A percentile compares a stretch with the other conserved stretches of the same genome.
These are phyloP conservation scores for Spatula versicolor DNA, from an alignment of 2,797 vertebrate genomes.

Conservation along the genomic window DNA sequence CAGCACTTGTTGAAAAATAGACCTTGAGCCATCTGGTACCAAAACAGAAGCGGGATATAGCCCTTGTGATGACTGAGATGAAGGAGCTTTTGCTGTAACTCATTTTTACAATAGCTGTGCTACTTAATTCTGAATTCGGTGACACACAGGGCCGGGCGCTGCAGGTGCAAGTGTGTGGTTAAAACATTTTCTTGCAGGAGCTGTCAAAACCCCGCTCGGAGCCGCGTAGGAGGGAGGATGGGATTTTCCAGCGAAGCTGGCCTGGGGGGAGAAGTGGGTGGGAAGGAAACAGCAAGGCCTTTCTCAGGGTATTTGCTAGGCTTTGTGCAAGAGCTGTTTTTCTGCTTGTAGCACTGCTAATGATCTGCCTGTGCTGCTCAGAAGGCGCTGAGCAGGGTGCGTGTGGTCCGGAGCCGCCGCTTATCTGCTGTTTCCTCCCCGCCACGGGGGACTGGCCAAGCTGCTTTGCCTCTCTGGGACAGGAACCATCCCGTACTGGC, in stretches of 20 bases:
- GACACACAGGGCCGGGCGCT: not conserved
- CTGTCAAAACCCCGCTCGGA: not conserved
- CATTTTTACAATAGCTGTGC: conserved; percentile 49
- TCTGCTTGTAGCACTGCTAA: not conserved
- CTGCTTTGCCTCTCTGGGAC: not conserved
- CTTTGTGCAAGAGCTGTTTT: not conserved
- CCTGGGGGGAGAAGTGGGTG: conserved; percentile 34
- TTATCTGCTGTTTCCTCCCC: not conserved
- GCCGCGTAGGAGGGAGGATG: conserved; percentile 28
- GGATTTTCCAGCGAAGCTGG: conserved; percentile 36
- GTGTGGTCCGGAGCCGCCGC: not conserved
- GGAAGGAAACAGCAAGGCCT: not conserved
- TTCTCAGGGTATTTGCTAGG: not conserved
- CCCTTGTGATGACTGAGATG: conserved; percentile 52
- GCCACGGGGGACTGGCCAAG: accelerated
- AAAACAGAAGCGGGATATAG: conserved; percentile 48
- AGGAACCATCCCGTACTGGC: not conserved
- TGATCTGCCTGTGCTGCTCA: not conserved
- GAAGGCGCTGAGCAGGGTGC: not conserved
- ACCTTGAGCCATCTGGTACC: conserved; percentile 64
- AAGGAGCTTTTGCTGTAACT: conserved; percentile 44
- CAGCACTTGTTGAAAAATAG: conserved; percentile 73
- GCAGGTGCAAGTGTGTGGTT: conserved; percentile 37
- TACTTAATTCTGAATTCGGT: conserved; percentile 32
- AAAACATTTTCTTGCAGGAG: conserved; percentile 30